phyloP scores from a whole-genome alignment of 1,140 invertebrate species.

The Batillaria attramentaria region DNA sequence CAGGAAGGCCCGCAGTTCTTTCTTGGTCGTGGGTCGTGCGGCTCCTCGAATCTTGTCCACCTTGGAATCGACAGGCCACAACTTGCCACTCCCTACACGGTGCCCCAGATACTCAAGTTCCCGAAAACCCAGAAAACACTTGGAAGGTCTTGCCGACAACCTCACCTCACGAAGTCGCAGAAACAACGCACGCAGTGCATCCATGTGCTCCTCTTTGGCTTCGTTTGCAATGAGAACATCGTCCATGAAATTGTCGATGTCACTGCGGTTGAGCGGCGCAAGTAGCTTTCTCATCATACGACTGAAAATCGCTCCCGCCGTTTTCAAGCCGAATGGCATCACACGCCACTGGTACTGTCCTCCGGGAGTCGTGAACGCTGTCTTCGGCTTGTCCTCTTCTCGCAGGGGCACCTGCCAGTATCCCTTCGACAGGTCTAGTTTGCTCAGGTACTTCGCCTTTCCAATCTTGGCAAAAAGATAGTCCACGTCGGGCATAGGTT shows the following conservation, averaged over 20 bases:
- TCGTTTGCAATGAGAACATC: conserved; percentile 36
- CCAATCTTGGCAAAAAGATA: too few relatives aligned
- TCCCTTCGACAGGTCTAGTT: neutral
- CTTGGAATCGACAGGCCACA: conserved; percentile 61
- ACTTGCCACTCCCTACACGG: conserved; percentile 34
- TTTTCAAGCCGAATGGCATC: conserved; percentile 20
- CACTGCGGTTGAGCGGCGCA: neutral
- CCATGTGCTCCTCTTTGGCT: conserved; percentile 36
- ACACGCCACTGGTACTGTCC: conserved; percentile 6
- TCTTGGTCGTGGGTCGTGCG: conserved; percentile 58
- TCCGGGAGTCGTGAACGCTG: too few relatives aligned
- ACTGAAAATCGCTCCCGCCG: neutral
- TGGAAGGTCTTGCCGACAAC: conserved; percentile 41
- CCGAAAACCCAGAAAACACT: conserved; percentile 39
- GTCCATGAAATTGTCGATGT: conserved; percentile 41
- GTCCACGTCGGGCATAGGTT: too few relatives aligned
- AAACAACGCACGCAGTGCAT: conserved; percentile 25
- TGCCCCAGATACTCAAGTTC: conserved; percentile 44
- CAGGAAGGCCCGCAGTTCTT: conserved; percentile 59
- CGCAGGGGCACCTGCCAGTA: too few relatives aligned
- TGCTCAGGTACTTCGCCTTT: too few relatives aligned
- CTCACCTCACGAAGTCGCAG: conserved; percentile 22
- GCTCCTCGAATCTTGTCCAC: conserved; percentile 65
- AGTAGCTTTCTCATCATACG: neutral
- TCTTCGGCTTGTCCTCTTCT: neutral